Base-by-base conservation (phyloP, 2,888 invertebrate species). In the Frankliniella intonsa region DNA sequence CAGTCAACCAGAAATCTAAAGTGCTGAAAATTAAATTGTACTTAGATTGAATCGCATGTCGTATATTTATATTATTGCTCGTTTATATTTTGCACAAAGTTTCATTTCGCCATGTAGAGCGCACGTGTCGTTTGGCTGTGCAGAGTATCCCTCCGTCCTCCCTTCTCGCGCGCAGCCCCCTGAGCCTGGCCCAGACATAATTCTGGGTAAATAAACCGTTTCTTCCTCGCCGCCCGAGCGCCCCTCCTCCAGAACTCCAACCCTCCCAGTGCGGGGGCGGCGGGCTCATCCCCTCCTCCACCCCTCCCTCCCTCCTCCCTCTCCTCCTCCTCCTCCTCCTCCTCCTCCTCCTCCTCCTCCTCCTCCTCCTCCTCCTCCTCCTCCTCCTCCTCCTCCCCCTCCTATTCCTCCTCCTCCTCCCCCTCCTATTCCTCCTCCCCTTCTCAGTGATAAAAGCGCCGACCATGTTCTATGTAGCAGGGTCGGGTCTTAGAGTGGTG, bases 401-500 rank as follows among this genome's bases (percentile, higher is more conserved):
- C 65, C 65, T 12, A 19, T n/a, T 14, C 22, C 69, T n/a, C 11
- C 22, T n/a, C 22, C 69, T 69, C 22, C n/a, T 69, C 69, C 11
- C n/a, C 22, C 22, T 22, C 11, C 22, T 22, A 11, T 22, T 22
- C 22, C n/a, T 69, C 69, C 69, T 22, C 25, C 69, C 25, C 69
- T 12, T 25, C 9, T 25, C 25, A 22, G 25, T 12, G 69, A 76
- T 76, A 76, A 76, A 76, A 76, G 69, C 69, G 69, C 10, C 69
- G 69, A 22, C 69, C 69, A 76, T 76, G 69, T 76, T 76, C 69
- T 76, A 76, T 76, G 69, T 25, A 76, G 69, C 69, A 76, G 69
- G 69, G 69, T 9, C 22, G 22, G 69, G 19, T n/a, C 69, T 8
- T 76, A 76, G 22, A 22, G 38, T 38, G 38, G 38, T 38, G 22